These are phyloP conservation scores for Semotilus atromaculatus DNA, from an alignment of 2,797 vertebrate species.

Conservation along the genomic window DNA sequence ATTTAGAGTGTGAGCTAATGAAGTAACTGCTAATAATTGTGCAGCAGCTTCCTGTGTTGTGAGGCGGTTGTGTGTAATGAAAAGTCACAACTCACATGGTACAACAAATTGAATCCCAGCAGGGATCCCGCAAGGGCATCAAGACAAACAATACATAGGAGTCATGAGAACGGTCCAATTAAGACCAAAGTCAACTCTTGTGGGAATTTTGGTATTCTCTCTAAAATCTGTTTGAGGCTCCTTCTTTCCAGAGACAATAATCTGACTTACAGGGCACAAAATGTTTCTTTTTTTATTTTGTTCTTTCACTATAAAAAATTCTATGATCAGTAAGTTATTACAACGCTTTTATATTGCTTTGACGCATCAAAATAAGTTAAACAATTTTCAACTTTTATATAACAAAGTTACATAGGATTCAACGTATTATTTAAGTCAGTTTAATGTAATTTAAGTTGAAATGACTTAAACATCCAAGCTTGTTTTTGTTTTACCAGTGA, in stretches of 20 bases:
- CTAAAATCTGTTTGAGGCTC: not conserved
- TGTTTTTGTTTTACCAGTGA: too few species aligned
- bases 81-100: constrained; percentile 44
- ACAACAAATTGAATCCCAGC: constrained; percentile 56
- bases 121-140: constrained; percentile 50
- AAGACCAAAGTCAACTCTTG: constrained; percentile 49
- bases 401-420: not conserved
- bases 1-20: constrained; percentile 1
- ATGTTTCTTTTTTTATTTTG: not conserved
- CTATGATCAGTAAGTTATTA: too few species aligned
- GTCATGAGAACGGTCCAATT: constrained; percentile 64
- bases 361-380: too few species aligned
- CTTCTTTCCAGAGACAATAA: constrained; percentile 13
- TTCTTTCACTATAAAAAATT: not conserved
- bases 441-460: not conserved
- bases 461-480: too few species aligned
- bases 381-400: too few species aligned
- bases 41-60: constrained; percentile 36
- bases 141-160: constrained; percentile 50
- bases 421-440: not conserved
- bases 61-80: constrained; percentile 51
- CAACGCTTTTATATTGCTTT: too few species aligned
- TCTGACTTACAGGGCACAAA: not conserved
- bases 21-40: constrained; percentile 14
- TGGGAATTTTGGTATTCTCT: constrained; percentile 32